These are phyloP conservation scores for Sarcophilus harrisii DNA, from an alignment of 2,797 vertebrate species.

Conservation along the genomic window DNA sequence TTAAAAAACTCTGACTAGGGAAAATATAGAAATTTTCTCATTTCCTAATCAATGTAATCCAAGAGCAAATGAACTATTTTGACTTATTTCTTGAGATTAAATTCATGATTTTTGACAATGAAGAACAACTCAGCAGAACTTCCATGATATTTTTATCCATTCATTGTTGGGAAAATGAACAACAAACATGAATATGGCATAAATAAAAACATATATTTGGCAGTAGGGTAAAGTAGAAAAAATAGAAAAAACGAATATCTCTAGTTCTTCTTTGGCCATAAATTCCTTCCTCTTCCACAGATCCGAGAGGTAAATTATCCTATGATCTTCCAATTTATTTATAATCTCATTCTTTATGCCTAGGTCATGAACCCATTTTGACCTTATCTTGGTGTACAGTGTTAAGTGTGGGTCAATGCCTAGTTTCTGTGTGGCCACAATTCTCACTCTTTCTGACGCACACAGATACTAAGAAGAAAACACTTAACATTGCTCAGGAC, in stretches of 20 bases:
- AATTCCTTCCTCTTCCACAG: too few relatives aligned
- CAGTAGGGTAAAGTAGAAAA: background rate
- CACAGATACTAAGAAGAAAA: background rate
- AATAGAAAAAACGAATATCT: background rate
- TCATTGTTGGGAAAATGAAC: background rate
- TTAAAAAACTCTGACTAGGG: background rate
- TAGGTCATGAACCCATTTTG: too few relatives aligned
- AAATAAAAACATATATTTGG: background rate
- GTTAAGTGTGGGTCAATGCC: too few relatives aligned
- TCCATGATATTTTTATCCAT: background rate
- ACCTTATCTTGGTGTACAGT: too few relatives aligned
- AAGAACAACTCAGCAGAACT: background rate
- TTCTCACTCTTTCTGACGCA: background rate
- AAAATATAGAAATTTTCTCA: background rate
- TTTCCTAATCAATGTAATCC: background rate
- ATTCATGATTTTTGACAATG: background rate
- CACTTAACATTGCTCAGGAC: background rate
- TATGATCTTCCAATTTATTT: too few relatives aligned
- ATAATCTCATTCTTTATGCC: too few relatives aligned
- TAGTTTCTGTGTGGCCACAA: too few relatives aligned
- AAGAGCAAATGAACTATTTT: background rate
- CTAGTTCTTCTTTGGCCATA: too few relatives aligned
- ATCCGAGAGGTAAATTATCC: too few relatives aligned
- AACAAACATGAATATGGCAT: background rate
- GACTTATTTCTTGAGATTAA: background rate